phyloP scores from a whole-genome alignment of 1,140 invertebrate species.

The Bathynomus jamesi region DNA sequence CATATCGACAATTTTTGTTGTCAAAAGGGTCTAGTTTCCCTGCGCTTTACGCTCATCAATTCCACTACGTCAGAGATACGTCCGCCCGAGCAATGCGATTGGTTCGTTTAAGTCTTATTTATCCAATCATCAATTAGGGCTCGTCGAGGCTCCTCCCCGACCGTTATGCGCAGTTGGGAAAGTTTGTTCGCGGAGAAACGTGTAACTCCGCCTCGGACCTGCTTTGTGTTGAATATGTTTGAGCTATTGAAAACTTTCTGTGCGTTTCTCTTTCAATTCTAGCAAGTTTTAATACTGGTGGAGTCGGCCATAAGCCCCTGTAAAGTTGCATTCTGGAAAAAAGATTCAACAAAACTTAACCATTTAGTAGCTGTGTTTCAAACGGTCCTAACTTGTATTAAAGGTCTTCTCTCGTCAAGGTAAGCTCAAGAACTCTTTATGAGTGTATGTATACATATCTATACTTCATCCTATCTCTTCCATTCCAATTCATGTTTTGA shows the following conservation, averaged over 20 bases:
- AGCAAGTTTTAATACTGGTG: not conserved
- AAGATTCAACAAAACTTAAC: not conserved
- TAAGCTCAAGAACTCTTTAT: not conserved
- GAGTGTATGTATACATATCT: no score
- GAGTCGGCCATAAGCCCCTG: not conserved
- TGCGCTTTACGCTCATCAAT: not conserved
- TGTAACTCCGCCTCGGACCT: not conserved
- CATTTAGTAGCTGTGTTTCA: not conserved
- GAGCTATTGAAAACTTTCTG: not conserved
- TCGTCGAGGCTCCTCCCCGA: not conserved
- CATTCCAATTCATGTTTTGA: not conserved
- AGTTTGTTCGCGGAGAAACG: not conserved
- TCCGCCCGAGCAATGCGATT: not conserved
- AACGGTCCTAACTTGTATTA: not conserved
- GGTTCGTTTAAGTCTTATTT: not conserved
- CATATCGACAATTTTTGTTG: not conserved
- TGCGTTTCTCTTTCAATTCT: not conserved
- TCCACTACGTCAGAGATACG: not conserved
- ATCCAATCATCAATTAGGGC: not conserved
- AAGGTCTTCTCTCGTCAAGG: not conserved
- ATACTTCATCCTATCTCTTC: no score
- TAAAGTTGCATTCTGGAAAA: not conserved
- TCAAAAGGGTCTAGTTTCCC: not conserved
- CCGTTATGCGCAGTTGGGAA: not conserved
- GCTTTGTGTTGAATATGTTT: not conserved